These are phyloP conservation scores for Eristalis intricaria DNA, from an alignment of 2,888 invertebrate genomes.

Conservation along the genomic window DNA sequence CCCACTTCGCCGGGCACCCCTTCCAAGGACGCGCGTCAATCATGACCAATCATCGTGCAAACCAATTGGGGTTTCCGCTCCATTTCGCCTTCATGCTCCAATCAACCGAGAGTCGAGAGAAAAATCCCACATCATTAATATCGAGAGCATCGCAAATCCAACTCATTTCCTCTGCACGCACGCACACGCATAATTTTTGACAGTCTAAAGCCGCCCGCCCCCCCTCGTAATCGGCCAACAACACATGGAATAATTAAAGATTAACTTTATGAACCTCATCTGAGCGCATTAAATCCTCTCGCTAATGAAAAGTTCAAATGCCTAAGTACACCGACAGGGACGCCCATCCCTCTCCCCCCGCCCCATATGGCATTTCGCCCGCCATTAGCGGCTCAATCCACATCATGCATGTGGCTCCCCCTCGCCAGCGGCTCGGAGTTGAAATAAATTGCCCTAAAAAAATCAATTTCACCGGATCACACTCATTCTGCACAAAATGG, in stretches of 20 bases:
- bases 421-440: background rate
- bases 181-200: background rate
- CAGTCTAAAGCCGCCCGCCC: background rate
- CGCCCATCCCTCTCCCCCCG: background rate
- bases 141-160: too few relatives aligned
- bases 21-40: too few relatives aligned
- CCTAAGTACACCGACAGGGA: slow-evolving; percentile 17
- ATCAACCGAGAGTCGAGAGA: too few relatives aligned
- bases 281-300: background rate
- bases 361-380: slow-evolving; percentile 35
- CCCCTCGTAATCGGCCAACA: background rate
- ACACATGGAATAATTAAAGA: slow-evolving; percentile 19
- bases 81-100: too few relatives aligned
- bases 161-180: background rate
- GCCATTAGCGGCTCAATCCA: background rate
- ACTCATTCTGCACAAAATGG: slow-evolving; percentile 4
- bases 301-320: slow-evolving; percentile 43
- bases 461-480: slow-evolving; percentile 46
- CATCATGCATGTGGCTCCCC: background rate
- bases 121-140: too few relatives aligned
- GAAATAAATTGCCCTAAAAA: slow-evolving; percentile 39
- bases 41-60: too few relatives aligned
- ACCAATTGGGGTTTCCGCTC: too few relatives aligned
- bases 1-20: too few relatives aligned
- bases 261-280: background rate